A percentile compares a stretch with the other conserved stretches of the same genome.
These are phyloP conservation scores for Sarcophaga rosellei DNA, from an alignment of 2,888 invertebrate genomes.

Conservation along the genomic window DNA sequence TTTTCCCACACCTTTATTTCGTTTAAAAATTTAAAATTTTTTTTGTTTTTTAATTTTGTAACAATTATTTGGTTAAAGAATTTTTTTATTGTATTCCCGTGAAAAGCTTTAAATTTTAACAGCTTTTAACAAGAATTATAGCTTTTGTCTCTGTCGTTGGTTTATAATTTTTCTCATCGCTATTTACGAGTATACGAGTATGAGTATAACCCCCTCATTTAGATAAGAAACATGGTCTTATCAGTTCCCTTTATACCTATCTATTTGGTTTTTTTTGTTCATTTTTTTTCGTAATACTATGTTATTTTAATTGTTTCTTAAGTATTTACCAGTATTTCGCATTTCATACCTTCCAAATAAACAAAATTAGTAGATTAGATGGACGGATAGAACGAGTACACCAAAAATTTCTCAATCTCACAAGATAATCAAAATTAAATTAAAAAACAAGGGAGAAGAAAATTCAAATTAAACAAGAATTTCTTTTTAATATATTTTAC, in stretches of 20 bases:
- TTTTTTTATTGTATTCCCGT: too few species aligned
- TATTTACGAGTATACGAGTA: neutral
- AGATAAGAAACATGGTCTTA: conserved; percentile 59
- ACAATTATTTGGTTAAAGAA: too few species aligned
- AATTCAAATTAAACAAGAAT: conserved; percentile 21
- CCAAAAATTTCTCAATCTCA: conserved; percentile 42
- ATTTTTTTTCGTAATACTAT: conserved; percentile 25
- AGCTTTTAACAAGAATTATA: conserved; percentile 8
- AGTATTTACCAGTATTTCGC: conserved; percentile 26
- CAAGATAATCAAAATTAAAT: conserved; percentile 34
- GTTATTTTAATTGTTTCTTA: conserved; percentile 30
- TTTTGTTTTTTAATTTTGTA: too few species aligned
- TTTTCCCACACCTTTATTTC: neutral
- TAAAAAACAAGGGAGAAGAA: conserved; percentile 3
- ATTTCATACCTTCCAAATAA: conserved; percentile 39
- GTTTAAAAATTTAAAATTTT: too few species aligned
- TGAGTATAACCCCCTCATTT: neutral
- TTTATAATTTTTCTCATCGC: neutral
- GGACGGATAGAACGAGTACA: neutral
- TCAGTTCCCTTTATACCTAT: conserved; percentile 22
- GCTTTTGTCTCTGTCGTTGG: neutral
- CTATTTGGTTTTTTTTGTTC: neutral
- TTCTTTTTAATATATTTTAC: neutral
- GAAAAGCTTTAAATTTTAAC: conserved; percentile 15
- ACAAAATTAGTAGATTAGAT: conserved; percentile 39